Evolutionary conservation across 2,113 vertebrate species (phyloP).

Genomic region (Solea senegalensis): DNA sequence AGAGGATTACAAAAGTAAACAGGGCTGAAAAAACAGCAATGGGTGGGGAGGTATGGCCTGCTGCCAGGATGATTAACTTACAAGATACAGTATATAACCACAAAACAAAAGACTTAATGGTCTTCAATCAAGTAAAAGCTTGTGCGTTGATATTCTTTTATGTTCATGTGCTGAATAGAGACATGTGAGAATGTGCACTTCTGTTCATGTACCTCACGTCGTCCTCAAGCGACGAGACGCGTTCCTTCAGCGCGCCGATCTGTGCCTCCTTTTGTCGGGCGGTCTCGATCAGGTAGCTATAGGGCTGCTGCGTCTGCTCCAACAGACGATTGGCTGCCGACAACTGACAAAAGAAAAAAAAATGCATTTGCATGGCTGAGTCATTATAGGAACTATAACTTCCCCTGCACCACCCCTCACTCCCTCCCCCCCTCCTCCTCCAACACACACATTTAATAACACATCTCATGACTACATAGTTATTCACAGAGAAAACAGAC

Average conservation of each 20-base stretch:
- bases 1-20: background rate
- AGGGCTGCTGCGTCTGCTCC: slow-evolving; percentile 91
- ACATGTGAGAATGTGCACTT: background rate
- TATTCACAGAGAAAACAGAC: too few species aligned
- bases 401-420: too few species aligned
- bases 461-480: too few species aligned
- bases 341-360: slow-evolving; percentile 78
- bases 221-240: slow-evolving; percentile 85
- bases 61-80: slow-evolving; percentile 12
- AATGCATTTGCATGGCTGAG: slow-evolving; percentile 12
- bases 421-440: too few species aligned
- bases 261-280: slow-evolving; percentile 91
- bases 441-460: too few species aligned
- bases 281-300: slow-evolving; percentile 92
- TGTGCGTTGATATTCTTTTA: too few species aligned
- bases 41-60: background rate
- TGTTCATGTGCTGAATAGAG: background rate
- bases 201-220: slow-evolving; percentile 85
- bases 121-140: too few species aligned
- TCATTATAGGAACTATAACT: background rate
- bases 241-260: slow-evolving; percentile 84
- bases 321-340: slow-evolving; percentile 88
- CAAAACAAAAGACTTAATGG: background rate
- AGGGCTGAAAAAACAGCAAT: background rate
- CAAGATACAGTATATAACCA: background rate